Evolutionary conservation across 1,140 invertebrate genomes (phyloP), one percentile per base, ranked within the genome.

Genomic region (Heliconius himera): DNA sequence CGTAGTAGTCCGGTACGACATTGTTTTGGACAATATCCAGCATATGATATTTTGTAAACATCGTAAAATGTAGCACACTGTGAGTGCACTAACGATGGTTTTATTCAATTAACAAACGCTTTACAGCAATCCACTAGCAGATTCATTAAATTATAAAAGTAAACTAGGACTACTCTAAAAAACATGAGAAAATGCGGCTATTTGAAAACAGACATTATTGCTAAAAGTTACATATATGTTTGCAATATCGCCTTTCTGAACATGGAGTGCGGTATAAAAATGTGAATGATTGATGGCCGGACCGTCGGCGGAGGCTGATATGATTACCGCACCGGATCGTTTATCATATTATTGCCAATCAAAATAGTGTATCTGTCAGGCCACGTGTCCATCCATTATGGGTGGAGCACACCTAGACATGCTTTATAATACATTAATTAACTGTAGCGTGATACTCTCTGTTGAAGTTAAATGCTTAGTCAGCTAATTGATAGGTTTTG

Each of bases 271-370:
- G 81, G 87, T 85, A 81, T 87, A 89, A 90, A 85, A 91, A 89
- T 87, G 84, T 87, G 82, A 46, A 89, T 92, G 90, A 93, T 88
- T 87, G 89, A 93, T 91, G 85, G 84, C 77, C 88, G 84, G 87
- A 83, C 80, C 84, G 89, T 87, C 86, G 83, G 88, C 87, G 85
- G 87, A 86, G 87, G 88, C 87, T 90, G 90, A 91, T 91, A 90
- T 90, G 89, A 91, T 91, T 89, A 93, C 88, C 88, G 86, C 81
- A 87, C 84, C 88, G 90, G 90, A 92, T 93, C 91, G 87, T 92
- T 91, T 91, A 93, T 94, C 93, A 93, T 91, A 94, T 91, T 93
- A 94, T 94, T 94, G 93, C 93, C 93, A 94, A 94, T 94, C 93
- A 94, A 94, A 94, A 94, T 94, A 94, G 92, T 94, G 93, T 94